Evolutionary conservation across 2,888 invertebrate genomes (phyloP).

Genomic region (Tanytarsus gracilentus): DNA sequence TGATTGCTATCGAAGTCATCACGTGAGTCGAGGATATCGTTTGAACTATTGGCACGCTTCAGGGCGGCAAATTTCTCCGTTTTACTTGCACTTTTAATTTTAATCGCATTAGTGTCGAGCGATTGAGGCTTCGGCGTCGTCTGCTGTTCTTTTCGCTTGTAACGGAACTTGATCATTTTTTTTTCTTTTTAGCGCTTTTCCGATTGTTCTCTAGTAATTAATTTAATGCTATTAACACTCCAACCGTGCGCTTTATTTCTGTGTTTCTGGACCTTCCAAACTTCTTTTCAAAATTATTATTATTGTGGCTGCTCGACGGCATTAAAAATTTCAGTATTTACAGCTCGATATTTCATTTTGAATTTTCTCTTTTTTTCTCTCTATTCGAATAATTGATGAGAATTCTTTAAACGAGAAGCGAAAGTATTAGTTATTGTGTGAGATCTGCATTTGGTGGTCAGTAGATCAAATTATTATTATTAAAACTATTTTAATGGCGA

Average conservation of each 20-base stretch:
- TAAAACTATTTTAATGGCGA: neutral
- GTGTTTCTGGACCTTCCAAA: slow-evolving; percentile 22
- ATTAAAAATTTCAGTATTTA: too few relatives aligned
- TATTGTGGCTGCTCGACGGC: neutral
- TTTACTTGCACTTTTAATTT: slow-evolving; percentile 28
- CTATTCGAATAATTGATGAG: neutral
- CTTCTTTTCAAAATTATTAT: slow-evolving; percentile 20
- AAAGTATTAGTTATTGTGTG: neutral
- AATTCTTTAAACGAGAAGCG: slow-evolving; percentile 1
- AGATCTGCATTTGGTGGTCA: neutral
- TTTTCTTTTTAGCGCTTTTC: neutral
- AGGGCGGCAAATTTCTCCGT: slow-evolving; percentile 21
- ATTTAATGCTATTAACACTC: neutral
- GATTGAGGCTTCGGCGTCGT: slow-evolving; percentile 17
- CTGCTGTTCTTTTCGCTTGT: slow-evolving; percentile 54
- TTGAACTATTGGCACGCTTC: slow-evolving; percentile 30
- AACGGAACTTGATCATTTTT: slow-evolving; percentile 56
- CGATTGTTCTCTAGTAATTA: neutral
- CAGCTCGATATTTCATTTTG: neutral
- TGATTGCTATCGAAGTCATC: neutral
- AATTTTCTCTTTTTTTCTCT: neutral
- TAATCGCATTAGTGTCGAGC: slow-evolving; percentile 18
- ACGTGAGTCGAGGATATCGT: slow-evolving; percentile 22
- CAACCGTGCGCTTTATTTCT: slow-evolving; percentile 13
- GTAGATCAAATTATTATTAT: neutral